Evolutionary conservation across 2,888 invertebrate genomes (phyloP).

Genomic region (Osmoderma eremita): DNA sequence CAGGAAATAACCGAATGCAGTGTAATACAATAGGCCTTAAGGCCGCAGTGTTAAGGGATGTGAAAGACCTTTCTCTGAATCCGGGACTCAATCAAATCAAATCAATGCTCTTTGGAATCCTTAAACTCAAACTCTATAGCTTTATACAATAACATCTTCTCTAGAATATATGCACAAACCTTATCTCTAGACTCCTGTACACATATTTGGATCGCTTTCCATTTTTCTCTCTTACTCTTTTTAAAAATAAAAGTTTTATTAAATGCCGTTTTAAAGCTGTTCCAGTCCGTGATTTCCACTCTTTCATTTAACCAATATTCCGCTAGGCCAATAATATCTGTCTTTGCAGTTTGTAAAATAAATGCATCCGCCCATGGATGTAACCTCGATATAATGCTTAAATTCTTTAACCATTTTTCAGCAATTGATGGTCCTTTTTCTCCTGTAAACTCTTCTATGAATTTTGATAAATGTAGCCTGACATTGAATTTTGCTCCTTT

Average conservation of each 20-base stretch:
- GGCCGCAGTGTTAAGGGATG: no score
- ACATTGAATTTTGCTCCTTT: neutral
- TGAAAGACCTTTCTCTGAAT: no score
- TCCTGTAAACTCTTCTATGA: neutral
- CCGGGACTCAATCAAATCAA: no score
- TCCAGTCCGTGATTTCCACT: neutral
- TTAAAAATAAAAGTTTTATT: conserved; percentile 5
- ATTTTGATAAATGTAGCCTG: neutral
- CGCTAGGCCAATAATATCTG: neutral
- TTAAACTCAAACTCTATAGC: no score
- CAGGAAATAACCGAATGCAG: no score
- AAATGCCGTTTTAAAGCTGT: no score
- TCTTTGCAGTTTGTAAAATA: neutral
- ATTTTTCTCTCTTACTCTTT: neutral
- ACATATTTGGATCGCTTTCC: no score
- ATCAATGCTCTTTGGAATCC: no score
- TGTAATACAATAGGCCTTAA: no score
- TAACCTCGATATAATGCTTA: neutral
- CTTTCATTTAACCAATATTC: neutral
- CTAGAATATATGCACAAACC: no score
- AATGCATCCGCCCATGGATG: neutral
- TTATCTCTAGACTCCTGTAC: no score
- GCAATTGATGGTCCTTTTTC: conserved; percentile 2
- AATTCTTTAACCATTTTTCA: neutral
- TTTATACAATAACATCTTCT: no score